phyloP scores from a whole-genome alignment of 1,140 invertebrate genomes.

The Delia radicum region DNA sequence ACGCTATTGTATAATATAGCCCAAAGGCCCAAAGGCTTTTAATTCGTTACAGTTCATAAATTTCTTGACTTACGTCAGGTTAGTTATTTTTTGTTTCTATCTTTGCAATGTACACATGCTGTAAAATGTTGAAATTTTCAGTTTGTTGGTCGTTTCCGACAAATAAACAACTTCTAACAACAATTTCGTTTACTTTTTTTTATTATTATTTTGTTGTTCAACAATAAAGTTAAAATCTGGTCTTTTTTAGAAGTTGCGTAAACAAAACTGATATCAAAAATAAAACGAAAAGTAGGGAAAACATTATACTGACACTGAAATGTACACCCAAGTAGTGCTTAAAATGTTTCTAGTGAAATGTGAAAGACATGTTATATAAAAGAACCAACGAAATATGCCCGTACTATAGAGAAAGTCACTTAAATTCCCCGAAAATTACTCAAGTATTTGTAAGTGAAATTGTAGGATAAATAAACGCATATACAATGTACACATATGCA shows the following conservation, averaged over 20 bases:
- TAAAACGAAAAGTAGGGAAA: too few relatives aligned
- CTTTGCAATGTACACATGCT: neutral
- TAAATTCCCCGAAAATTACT: neutral
- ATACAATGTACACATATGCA: neutral
- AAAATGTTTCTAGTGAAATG: neutral
- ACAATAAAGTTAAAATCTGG: too few relatives aligned
- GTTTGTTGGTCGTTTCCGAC: neutral
- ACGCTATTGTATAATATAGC: too few relatives aligned
- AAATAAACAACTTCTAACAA: neutral
- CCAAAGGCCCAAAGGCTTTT: neutral
- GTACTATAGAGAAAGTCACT: too few relatives aligned
- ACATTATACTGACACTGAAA: neutral
- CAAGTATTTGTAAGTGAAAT: too few relatives aligned
- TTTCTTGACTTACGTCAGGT: constrained; percentile 11
- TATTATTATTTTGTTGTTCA: too few relatives aligned
- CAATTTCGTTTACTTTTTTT: neutral
- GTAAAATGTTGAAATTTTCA: neutral
- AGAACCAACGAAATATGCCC: too few relatives aligned
- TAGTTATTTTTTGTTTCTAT: neutral
- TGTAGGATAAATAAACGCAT: too few relatives aligned
- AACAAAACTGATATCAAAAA: neutral
- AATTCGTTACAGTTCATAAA: constrained; percentile 16
- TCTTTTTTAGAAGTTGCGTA: neutral
- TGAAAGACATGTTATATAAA: too few relatives aligned
- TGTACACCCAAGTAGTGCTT: neutral